Percentiles rank a stretch among this genome's conserved stretches.
Conservation (phyloP, 2,113 vertebrate species). For the Eolophus roseicapilla region DNA sequence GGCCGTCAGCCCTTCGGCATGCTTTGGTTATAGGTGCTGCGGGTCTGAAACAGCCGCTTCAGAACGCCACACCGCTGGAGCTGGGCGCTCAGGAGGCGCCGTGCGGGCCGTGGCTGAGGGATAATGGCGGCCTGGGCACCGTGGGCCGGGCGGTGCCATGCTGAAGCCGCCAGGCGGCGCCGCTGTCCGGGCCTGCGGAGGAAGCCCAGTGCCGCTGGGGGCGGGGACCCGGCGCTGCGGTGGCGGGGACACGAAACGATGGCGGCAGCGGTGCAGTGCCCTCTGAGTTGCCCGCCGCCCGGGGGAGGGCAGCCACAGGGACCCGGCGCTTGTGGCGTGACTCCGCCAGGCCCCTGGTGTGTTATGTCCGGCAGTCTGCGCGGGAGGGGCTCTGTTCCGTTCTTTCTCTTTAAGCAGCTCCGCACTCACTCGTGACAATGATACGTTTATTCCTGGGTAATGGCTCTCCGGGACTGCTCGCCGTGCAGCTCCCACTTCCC, state of each 20-base stretch:
- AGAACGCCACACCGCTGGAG: neutral
- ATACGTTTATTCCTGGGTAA: conserved; percentile 55
- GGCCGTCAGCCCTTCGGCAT: neutral
- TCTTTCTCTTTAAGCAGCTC: neutral
- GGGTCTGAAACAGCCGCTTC: neutral
- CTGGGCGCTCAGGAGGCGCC: neutral
- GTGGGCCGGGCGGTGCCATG: rapidly evolving
- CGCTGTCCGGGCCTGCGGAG: neutral
- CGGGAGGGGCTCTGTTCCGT: neutral
- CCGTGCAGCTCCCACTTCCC: neutral
- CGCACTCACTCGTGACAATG: conserved; percentile 50
- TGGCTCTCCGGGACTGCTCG: conserved; percentile 32
- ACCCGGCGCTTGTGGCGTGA: neutral
- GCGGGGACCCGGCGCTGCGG: too few relatives aligned
- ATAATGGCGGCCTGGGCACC: neutral
- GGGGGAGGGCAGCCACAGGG: neutral
- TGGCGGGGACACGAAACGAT: too few relatives aligned
- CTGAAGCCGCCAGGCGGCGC: neutral
- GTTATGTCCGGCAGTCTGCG: conserved; percentile 30
- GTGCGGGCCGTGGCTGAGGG: too few relatives aligned
- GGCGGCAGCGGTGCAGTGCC: neutral
- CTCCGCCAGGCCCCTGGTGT: conserved; percentile 5
- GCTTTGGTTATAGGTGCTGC: neutral
- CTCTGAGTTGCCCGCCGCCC: too few relatives aligned
- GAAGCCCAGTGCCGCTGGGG: neutral